Conservation (phyloP, 2,797 vertebrate genomes). For the Euphonia xanthogaster region DNA sequence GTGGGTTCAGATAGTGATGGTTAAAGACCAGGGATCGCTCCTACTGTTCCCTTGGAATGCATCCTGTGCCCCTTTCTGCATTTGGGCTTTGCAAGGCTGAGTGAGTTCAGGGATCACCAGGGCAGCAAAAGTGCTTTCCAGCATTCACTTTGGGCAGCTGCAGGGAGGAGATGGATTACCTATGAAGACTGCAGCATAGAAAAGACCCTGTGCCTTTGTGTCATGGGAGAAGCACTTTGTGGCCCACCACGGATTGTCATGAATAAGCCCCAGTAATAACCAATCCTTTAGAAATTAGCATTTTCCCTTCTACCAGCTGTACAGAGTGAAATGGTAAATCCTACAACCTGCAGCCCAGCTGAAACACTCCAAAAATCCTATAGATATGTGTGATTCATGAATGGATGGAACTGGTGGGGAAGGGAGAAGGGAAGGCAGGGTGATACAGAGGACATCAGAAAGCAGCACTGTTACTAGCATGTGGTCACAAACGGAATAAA, state of each 20-base stretch:
- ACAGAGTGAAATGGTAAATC: neutral
- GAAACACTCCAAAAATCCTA: neutral
- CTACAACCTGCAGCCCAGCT: neutral
- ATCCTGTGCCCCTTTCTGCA: neutral
- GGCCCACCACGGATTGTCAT: neutral
- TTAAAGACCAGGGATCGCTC: neutral
- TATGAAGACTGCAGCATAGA: neutral
- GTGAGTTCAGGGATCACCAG: neutral
- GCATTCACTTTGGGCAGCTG: neutral
- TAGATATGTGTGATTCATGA: neutral
- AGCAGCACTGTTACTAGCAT: neutral
- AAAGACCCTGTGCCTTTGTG: neutral
- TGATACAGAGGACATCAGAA: neutral
- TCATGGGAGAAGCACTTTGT: neutral
- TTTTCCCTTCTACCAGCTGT: neutral
- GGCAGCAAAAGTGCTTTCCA: neutral
- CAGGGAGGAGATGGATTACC: neutral
- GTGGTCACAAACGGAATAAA: neutral
- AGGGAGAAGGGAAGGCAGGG: neutral
- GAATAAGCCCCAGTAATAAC: neutral
- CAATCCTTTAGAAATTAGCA: neutral
- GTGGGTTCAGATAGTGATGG: neutral
- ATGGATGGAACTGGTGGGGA: neutral
- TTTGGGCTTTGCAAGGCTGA: neutral
- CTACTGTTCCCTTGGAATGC: neutral